Percentiles rank a stretch among this genome's conserved stretches.
phyloP scores from a whole-genome alignment of 2,888 invertebrate species.

The Oxytorus armatus region DNA sequence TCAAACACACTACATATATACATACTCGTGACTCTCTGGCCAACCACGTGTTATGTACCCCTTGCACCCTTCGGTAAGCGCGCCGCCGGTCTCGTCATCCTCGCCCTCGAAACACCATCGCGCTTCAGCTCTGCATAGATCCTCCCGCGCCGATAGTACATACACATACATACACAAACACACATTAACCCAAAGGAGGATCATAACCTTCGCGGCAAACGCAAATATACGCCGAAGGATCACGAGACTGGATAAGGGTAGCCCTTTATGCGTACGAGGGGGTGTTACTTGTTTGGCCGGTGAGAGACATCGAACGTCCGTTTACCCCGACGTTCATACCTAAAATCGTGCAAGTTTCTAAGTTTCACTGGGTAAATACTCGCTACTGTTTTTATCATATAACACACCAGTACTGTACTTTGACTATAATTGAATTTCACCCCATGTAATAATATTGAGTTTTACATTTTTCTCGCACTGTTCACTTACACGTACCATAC shows the following conservation, averaged over 20 bases:
- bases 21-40: conserved; percentile 61
- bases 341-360: not conserved
- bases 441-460: not conserved
- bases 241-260: conserved; percentile 75
- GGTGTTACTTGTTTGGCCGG: conserved; percentile 21
- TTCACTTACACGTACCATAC: not conserved
- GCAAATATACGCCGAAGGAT: conserved; percentile 80
- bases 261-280: conserved; percentile 68
- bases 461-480: not conserved
- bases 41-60: conserved; percentile 79
- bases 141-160: conserved; percentile 72
- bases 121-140: conserved; percentile 74
- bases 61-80: conserved; percentile 43
- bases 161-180: not conserved
- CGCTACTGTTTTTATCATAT: not conserved
- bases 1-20: conserved; percentile 15
- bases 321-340: conserved; percentile 37
- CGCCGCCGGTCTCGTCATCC: conserved; percentile 26
- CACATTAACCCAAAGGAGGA: conserved; percentile 76
- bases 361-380: not conserved
- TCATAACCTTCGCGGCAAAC: conserved; percentile 81
- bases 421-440: not conserved
- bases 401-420: not conserved
- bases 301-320: conserved; percentile 17
- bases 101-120: conserved; percentile 42